These are phyloP conservation scores for Cantharis rufa DNA, from an alignment of 2,888 invertebrate species.

Conservation along the genomic window DNA sequence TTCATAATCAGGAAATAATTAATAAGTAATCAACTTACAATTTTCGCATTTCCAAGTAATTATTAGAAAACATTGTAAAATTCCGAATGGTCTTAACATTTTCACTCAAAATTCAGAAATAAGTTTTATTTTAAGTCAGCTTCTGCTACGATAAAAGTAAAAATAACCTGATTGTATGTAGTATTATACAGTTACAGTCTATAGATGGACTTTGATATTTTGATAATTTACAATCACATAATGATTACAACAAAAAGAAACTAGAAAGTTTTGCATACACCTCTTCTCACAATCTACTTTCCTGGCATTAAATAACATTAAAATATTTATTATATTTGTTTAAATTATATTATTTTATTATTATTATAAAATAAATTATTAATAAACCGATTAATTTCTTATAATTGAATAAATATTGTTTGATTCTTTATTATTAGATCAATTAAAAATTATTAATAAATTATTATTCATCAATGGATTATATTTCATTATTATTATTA, in stretches of 20 bases:
- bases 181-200: too few species aligned
- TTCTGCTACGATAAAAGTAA: background rate
- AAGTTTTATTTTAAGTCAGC: background rate
- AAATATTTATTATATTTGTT: slow-evolving; percentile 28
- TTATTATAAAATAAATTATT: background rate
- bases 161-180: background rate
- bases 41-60: background rate
- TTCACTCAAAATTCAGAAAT: background rate
- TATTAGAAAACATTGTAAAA: background rate
- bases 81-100: background rate
- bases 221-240: background rate
- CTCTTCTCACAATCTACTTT: slow-evolving; percentile 7
- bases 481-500: background rate
- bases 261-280: background rate
- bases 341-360: slow-evolving; percentile 8
- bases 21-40: background rate
- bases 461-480: background rate
- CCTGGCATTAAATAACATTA: slow-evolving; percentile 26
- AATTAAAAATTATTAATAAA: background rate
- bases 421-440: background rate
- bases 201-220: background rate
- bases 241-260: background rate
- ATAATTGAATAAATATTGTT: background rate
- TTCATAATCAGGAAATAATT: background rate
- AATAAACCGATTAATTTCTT: background rate